phyloP scores from a whole-genome alignment of 2,797 vertebrate species.

The Diplodus puntazzo region DNA sequence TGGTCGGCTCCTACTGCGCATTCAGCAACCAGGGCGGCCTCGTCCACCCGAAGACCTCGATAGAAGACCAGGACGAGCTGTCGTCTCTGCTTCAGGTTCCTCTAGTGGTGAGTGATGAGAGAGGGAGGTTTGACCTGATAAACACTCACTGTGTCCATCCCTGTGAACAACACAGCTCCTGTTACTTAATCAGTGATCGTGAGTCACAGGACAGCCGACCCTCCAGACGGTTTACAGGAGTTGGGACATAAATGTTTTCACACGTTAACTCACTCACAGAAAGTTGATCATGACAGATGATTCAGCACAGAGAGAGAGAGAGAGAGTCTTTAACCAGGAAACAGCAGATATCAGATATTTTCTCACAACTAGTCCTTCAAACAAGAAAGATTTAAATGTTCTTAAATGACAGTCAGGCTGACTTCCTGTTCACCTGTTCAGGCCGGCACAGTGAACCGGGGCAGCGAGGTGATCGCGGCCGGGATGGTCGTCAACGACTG shows the following conservation, averaged over 20 bases:
- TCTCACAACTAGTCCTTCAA: background rate
- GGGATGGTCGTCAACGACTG: constrained; percentile 99
- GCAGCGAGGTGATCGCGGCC: constrained; percentile 94
- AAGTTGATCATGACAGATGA: background rate
- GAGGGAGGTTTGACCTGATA: too few species aligned
- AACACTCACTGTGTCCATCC: too few species aligned
- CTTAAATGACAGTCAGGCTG: accelerated
- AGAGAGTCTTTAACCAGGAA: background rate
- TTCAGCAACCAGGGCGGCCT: constrained; percentile 98
- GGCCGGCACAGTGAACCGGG: constrained; percentile 97
- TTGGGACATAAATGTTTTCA: too few species aligned
- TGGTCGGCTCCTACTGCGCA: constrained; percentile 95
- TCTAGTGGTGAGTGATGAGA: constrained; percentile 90
- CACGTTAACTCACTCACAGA: too few species aligned
- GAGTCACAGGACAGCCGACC: too few species aligned
- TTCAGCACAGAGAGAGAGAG: background rate
- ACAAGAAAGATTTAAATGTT: background rate
- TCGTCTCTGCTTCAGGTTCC: constrained; percentile 97
- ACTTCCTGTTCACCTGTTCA: constrained; percentile 75
- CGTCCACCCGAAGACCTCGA: constrained; percentile 95
- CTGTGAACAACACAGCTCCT: too few species aligned
- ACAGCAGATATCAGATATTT: background rate
- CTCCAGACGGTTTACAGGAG: too few species aligned
- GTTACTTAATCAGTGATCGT: too few species aligned
- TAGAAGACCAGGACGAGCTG: constrained; percentile 97